Conservation (phyloP, 2,888 invertebrate species). For the Lottia gigantea region DNA sequence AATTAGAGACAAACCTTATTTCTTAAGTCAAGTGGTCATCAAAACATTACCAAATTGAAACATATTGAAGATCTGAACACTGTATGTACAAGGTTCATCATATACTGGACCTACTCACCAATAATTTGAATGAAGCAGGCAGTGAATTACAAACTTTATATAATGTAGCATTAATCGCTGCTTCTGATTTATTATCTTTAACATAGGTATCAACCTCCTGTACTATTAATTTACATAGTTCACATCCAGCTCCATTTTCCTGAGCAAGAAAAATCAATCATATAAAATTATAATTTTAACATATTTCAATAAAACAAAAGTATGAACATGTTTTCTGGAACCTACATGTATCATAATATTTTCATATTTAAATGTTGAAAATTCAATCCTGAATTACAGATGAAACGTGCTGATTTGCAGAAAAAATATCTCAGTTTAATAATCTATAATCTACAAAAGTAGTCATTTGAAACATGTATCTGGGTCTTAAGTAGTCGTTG, state of each 20-base stretch:
- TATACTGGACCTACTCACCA: neutral
- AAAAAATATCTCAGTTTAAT: too few relatives aligned
- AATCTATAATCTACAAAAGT: too few relatives aligned
- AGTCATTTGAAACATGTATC: too few relatives aligned
- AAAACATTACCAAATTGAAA: neutral
- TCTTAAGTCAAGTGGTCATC: too few relatives aligned
- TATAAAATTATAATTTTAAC: neutral
- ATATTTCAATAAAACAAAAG: too few relatives aligned
- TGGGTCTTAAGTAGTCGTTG: too few relatives aligned
- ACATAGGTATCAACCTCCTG: conserved; percentile 20
- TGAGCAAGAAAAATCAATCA: neutral
- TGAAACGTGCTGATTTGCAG: too few relatives aligned
- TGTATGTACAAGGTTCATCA: neutral
- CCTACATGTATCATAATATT: too few relatives aligned
- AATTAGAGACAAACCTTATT: too few relatives aligned
- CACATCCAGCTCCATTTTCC: conserved; percentile 17
- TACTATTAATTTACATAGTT: conserved; percentile 20
- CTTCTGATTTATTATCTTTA: conserved; percentile 18
- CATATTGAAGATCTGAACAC: neutral
- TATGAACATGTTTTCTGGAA: too few relatives aligned
- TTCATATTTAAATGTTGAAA: too few relatives aligned
- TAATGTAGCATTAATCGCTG: conserved; percentile 23
- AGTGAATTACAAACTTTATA: conserved; percentile 21
- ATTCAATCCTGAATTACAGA: too few relatives aligned
- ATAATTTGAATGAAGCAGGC: conserved; percentile 12